Evolutionary conservation across 2,888 invertebrate species (phyloP), one percentile per base, ranked within the genome.

Genomic region (Plagodis dolabraria): DNA sequence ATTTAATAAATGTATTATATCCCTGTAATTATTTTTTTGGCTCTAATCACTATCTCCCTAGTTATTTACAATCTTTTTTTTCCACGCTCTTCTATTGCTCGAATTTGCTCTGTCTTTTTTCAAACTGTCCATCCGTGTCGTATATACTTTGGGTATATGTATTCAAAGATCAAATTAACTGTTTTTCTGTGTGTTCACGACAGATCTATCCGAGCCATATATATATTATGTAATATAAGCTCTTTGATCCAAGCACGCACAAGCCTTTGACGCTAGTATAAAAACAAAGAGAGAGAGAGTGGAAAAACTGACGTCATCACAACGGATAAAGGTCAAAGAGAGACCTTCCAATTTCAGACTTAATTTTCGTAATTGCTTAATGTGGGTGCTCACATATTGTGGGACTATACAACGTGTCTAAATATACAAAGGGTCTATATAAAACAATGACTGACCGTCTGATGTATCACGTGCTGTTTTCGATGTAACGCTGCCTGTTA

Each of bases 271-370:
- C 12, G 42, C 33, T 7, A n/a, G 38, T 43, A 11, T 11, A 11
- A 22, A 22, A 45, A 33, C 43, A 36, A 35, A 9, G 47, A 43
- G 47, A 34, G 33, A 44, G 48, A 46, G 34, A 11, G 57, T 44
- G 52, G 42, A 47, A 57, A 52, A 57, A 42, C n/a, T 49, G 57
- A 52, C 53, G 45, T 48, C 48, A 58, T 53, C 48, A 53, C 47
- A 57, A 45, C 40, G 45, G 47, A 22, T 48, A 53, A 58, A 53
- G 58, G 48, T 58, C 53, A 53, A 57, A 51, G 33, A 5, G 53
- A 53, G 58, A 53, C 57, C 52, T 58, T 57, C 51, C 51, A 51
- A 51, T 51, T 57, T 44, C n/a, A 33, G 33, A n/a, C 12, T 22
- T 50, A 56, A 49, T 46, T 51, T 22, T 33, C 47, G 38, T 57